Evolutionary conservation across 2,797 vertebrate species (phyloP).

Genomic region (Cirrhinus mrigala): DNA sequence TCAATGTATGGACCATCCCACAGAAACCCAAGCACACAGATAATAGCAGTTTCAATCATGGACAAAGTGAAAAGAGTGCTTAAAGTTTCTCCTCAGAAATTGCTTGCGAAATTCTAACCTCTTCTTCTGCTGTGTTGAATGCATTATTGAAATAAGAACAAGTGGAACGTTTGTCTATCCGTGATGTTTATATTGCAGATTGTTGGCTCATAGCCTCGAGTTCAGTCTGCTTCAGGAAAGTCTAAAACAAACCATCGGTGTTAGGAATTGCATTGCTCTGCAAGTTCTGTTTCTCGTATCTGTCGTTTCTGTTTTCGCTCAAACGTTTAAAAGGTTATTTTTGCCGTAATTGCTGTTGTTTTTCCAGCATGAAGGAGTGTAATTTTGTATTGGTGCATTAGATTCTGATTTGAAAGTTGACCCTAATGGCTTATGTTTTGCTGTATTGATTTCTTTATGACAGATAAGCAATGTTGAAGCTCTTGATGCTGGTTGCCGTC

Average conservation of each 20-base stretch:
- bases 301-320: not conserved
- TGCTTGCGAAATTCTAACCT: not conserved
- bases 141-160: slow-evolving; percentile 31
- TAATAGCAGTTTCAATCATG: not conserved
- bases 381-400: slow-evolving; percentile 13
- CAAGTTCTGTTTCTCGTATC: not conserved
- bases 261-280: not conserved
- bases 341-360: slow-evolving; percentile 16
- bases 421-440: slow-evolving; percentile 15
- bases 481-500: slow-evolving; percentile 65
- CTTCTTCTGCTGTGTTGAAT: not conserved
- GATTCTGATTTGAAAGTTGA: slow-evolving; percentile 35
- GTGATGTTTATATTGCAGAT: slow-evolving; percentile 42
- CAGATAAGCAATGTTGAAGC: slow-evolving; percentile 74
- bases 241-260: not conserved
- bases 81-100: not conserved
- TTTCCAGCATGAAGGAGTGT: not conserved
- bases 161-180: slow-evolving; percentile 42
- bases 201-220: slow-evolving; percentile 42
- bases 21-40: not conserved
- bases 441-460: slow-evolving; percentile 34
- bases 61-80: not conserved
- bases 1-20: not conserved
- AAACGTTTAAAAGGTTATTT: slow-evolving; percentile 14
- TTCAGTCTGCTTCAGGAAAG: slow-evolving; percentile 5